Evolutionary conservation across 2,888 invertebrate genomes (phyloP), one percentile per base, ranked within the genome.

Genomic region (Nyleta sp.): DNA sequence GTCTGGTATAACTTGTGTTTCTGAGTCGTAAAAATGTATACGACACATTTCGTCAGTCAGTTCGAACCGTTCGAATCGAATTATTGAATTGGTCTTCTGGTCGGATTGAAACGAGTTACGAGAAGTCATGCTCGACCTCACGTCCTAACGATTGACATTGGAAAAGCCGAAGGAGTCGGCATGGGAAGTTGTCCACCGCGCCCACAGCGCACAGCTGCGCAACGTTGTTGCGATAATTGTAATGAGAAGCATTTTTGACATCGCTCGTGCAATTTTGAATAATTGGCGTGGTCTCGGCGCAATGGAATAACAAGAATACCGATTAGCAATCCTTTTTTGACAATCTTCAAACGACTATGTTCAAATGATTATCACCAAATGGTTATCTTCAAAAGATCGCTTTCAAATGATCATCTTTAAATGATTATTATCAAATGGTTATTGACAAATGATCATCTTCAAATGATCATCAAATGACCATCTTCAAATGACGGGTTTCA

Each of bases 131-230:
- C 76, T 52, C 72, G 72, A 77, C 67, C 71, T 77, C 71, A 67
- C 72, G 78, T 78, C 57, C 31, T 68, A 78, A 72, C 44, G 65
- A 78, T 78, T 72, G 78, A 72, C 78, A 78, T 78, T 72, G 68
- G 67, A 72, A 72, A 72, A 72, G 62, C 72, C 33, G 35, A 62
- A 60, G 65, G 59, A 77, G 59, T 59, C 59, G 71, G 44, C 65
- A 77, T 65, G 70, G 57, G 64, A 71, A 65, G 65, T 71, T 65
- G 22, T 48, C 15, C 50, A 55, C 68, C 55, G 62, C 67, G 52
- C 48, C 67, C 62, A 55, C 68, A 48, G 62, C 67, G 52, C 48
- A 60, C 62, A 20, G 35, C 60, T 44, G 52, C 59, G 48, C 64
- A 50, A 42, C 62, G 15, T 35, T 11, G n/a, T 18, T 20, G 10